These are phyloP conservation scores for Potamarius usumacintae DNA, from an alignment of 2,113 vertebrate genomes.

Conservation along the genomic window DNA sequence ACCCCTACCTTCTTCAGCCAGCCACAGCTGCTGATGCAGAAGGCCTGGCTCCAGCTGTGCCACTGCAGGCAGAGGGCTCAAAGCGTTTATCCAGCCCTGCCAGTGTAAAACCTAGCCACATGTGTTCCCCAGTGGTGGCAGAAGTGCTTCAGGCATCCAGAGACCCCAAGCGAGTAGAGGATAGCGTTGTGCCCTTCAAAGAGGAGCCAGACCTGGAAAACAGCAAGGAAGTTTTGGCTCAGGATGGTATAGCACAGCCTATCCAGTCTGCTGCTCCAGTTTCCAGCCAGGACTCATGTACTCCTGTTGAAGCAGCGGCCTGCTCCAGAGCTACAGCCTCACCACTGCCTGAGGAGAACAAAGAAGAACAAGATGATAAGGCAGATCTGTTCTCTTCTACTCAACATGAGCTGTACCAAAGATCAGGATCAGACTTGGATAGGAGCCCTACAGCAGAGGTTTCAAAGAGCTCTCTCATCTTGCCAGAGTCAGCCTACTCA, in stretches of 20 bases:
- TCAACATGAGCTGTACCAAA: slow-evolving; percentile 68
- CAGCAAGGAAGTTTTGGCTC: slow-evolving; percentile 33
- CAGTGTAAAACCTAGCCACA: slow-evolving; percentile 78
- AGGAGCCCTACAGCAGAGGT: slow-evolving; percentile 68
- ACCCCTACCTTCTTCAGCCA: slow-evolving; percentile 84
- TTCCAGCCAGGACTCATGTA: slow-evolving; percentile 33
- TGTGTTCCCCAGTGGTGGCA: slow-evolving; percentile 75
- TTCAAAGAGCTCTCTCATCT: slow-evolving; percentile 38
- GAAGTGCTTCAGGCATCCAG: slow-evolving; percentile 67
- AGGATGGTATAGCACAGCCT: not conserved
- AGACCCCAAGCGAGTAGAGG: slow-evolving; percentile 64
- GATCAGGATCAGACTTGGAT: slow-evolving; percentile 62
- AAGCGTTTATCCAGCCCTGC: slow-evolving; percentile 74
- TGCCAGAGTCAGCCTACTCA: slow-evolving; percentile 24
- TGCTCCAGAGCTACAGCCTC: slow-evolving; percentile 55
- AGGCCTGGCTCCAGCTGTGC: slow-evolving; percentile 73
- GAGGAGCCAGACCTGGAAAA: slow-evolving; percentile 54
- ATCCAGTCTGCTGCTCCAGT: slow-evolving; percentile 12
- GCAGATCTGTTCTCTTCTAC: slow-evolving; percentile 68
- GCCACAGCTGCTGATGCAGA: slow-evolving; percentile 74
- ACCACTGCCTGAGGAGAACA: slow-evolving; percentile 60
- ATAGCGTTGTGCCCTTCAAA: slow-evolving; percentile 53
- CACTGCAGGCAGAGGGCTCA: slow-evolving; percentile 71
- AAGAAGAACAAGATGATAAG: slow-evolving; percentile 69
- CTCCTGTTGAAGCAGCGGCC: slow-evolving; percentile 44